Evolutionary conservation across 2,797 vertebrate species (phyloP).

Genomic region (Arrhamphus sclerolepis): DNA sequence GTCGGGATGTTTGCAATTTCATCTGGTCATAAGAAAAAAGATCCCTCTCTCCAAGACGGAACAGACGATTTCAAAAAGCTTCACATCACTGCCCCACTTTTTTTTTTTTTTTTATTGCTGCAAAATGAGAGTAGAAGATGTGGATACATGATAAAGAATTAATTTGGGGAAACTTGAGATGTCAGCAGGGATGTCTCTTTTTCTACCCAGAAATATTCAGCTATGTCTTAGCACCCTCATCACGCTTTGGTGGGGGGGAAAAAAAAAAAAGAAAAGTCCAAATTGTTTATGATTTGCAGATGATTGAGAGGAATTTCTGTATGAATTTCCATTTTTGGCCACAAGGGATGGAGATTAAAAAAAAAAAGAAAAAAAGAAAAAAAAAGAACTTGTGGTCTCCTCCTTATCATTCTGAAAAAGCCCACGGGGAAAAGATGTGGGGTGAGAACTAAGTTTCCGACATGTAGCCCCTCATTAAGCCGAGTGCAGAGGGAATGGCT

Average conservation of each 20-base stretch:
- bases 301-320: slow-evolving; percentile 21
- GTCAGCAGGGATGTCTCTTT: slow-evolving; percentile 4
- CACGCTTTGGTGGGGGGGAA: background rate
- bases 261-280: slow-evolving; percentile 15
- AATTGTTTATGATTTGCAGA: slow-evolving; percentile 27
- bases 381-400: slow-evolving; percentile 13
- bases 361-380: slow-evolving; percentile 6
- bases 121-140: slow-evolving; percentile 12
- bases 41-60: slow-evolving; percentile 54
- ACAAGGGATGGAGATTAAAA: slow-evolving; percentile 23
- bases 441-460: slow-evolving; percentile 59
- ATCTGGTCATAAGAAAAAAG: slow-evolving; percentile 70
- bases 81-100: slow-evolving; percentile 42
- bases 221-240: background rate
- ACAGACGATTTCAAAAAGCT: slow-evolving; percentile 62
- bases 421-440: slow-evolving; percentile 56
- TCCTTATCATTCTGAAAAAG: slow-evolving; percentile 33
- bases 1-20: slow-evolving; percentile 76
- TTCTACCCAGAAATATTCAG: slow-evolving; percentile 14
- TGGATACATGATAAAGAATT: slow-evolving; percentile 16
- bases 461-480: slow-evolving; percentile 66
- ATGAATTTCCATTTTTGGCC: slow-evolving; percentile 16
- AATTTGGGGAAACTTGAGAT: background rate
- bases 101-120: slow-evolving; percentile 21
- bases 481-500: slow-evolving; percentile 57